Evolutionary conservation across 1,140 invertebrate species (phyloP), one percentile per base, ranked within the genome.

Genomic region (Panagrolaimus sp.): DNA sequence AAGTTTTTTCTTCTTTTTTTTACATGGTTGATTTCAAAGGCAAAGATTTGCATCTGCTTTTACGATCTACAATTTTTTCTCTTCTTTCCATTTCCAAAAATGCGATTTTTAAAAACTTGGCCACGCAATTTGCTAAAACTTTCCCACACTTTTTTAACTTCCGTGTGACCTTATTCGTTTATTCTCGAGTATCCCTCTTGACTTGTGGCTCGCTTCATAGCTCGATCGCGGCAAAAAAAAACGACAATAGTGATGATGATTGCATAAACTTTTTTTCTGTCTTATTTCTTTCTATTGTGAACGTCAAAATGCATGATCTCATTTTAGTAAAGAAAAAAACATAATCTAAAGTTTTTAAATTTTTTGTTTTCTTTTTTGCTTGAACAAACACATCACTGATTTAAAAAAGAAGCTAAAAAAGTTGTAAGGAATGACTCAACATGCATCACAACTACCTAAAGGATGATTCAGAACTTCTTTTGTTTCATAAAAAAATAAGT

Each of bases 101-200:
- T 27, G 51, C 20, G 9, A 57, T 16, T 16, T 20, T 11, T 57
- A 14, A 27, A 27, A 25, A 25, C 20, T 57, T 27, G 51, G 20
- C 51, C 20, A 57, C 20, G 51, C 20, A 20, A 27, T 20, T 57
- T 25, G 20, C 11, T 20, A 27, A 27, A 20, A 57, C 20, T 57
- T 57, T 57, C 51, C 51, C 51, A 57, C 51, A 57, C 51, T 57
- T 57, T 20, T 57, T 1, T 27, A 27, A 57, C 20, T n/a, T 13
- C 27, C 20, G 27, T 57, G 20, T 57, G 51, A 57, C 51, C 51
- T 25, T 57, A 57, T 20, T 57, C 27, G 51, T 20, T 27, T 57
- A 20, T 11, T 57, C 51, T 20, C 20, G 51, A 57, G 51, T 9
- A 53, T 23, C 20, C 51, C 51, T 53, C 51, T 53, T 53, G 51